Evolutionary conservation across 2,797 vertebrate genomes (phyloP).

Genomic region (Phyllotis vaccarum): DNA sequence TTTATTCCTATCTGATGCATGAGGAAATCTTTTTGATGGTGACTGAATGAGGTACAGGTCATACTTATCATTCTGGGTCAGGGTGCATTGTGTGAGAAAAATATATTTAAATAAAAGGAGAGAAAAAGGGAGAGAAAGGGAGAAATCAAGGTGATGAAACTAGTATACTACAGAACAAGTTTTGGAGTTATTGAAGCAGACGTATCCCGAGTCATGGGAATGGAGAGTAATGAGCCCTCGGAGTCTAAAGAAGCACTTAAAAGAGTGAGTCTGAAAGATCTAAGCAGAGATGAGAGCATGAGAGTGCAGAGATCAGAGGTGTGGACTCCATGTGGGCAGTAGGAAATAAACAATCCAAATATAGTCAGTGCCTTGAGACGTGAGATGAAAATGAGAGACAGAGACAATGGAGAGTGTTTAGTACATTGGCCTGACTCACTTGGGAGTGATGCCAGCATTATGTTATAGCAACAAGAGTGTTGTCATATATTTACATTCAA

Average conservation of each 20-base stretch:
- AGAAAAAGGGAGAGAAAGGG: neutral
- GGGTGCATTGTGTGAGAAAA: neutral
- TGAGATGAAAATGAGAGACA: neutral
- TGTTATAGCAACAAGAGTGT: slow-evolving; percentile 63
- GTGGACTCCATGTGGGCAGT: neutral
- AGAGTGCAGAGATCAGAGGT: neutral
- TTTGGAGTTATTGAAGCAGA: neutral
- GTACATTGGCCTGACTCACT: neutral
- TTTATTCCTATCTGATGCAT: neutral
- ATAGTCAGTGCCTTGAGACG: neutral
- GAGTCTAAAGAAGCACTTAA: neutral
- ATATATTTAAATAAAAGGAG: neutral
- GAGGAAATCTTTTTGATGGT: neutral
- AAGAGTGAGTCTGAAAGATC: no score
- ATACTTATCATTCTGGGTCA: neutral
- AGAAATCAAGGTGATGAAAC: neutral
- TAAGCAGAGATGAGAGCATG: neutral
- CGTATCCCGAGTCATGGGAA: neutral
- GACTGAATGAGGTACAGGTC: neutral
- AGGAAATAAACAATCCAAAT: neutral
- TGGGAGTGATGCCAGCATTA: slow-evolving; percentile 58
- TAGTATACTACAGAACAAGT: no score
- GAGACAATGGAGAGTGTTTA: neutral
- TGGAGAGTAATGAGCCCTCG: neutral
- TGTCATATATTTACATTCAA: slow-evolving; percentile 69